These are phyloP conservation scores for Neopipo cinnamomea DNA, from an alignment of 2,113 vertebrate genomes.

Conservation along the genomic window DNA sequence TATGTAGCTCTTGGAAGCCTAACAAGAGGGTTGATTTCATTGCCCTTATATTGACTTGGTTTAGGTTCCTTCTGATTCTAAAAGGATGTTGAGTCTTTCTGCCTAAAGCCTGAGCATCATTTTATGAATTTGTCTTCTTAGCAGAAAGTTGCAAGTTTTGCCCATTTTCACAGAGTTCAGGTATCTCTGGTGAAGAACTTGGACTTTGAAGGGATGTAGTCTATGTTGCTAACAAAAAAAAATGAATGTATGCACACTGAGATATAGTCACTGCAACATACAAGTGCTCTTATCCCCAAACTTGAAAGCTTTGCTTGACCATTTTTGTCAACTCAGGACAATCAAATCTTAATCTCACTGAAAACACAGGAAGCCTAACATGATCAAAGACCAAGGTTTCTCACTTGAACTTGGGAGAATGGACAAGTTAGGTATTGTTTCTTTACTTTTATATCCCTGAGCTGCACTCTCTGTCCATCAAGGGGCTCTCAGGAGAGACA, in stretches of 20 bases:
- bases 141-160: background rate
- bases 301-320: background rate
- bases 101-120: background rate
- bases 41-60: background rate
- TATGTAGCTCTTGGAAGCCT: background rate
- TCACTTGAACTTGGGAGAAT: background rate
- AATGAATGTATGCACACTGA: background rate
- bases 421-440: background rate
- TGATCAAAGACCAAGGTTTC: background rate
- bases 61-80: background rate
- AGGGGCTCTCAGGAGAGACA: background rate
- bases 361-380: background rate
- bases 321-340: background rate
- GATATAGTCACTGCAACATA: background rate
- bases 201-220: background rate
- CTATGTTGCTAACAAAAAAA: background rate
- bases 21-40: background rate
- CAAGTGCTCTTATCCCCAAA: background rate
- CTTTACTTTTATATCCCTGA: background rate
- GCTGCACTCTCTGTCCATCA: rapidly evolving
- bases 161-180: background rate
- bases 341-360: background rate
- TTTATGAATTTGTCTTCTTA: background rate
- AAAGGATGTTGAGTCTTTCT: background rate
- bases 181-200: background rate